Conservation (phyloP, 2,797 vertebrate species). For the Zenarchopterus dispar region DNA sequence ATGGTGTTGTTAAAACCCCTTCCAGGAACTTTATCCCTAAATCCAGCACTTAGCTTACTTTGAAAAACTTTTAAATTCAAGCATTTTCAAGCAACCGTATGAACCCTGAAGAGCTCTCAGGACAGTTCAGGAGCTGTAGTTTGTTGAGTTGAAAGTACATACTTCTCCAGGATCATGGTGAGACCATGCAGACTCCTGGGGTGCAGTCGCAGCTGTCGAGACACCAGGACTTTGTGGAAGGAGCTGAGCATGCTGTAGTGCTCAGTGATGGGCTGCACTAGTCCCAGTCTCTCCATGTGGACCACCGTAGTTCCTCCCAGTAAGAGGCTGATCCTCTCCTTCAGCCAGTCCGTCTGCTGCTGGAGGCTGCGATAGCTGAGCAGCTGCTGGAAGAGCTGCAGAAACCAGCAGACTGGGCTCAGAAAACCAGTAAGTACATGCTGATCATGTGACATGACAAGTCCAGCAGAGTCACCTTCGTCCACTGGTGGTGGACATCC, state of each 20-base stretch:
- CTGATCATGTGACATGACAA: background rate
- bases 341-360: constrained; percentile 86
- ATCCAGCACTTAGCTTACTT: no score
- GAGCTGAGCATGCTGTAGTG: constrained; percentile 85
- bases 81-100: no score
- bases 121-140: no score
- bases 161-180: constrained; percentile 90
- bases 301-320: constrained; percentile 90
- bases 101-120: no score
- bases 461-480: constrained; percentile 81
- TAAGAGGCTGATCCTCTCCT: constrained; percentile 89
- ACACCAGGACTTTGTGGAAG: constrained; percentile 85
- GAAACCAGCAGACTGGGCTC: constrained; percentile 17
- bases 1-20: no score
- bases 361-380: constrained; percentile 87
- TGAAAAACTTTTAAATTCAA: no score
- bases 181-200: constrained; percentile 91
- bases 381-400: constrained; percentile 89
- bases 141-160: background rate
- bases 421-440: background rate
- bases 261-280: constrained; percentile 86
- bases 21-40: no score
- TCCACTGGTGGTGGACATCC: constrained; percentile 98
- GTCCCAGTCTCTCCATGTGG: constrained; percentile 87
- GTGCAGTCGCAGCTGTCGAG: constrained; percentile 82